Percentiles rank a stretch among this genome's conserved stretches.
These are phyloP conservation scores for Eleutherodactylus coqui DNA, from an alignment of 2,797 vertebrate genomes.

Conservation along the genomic window DNA sequence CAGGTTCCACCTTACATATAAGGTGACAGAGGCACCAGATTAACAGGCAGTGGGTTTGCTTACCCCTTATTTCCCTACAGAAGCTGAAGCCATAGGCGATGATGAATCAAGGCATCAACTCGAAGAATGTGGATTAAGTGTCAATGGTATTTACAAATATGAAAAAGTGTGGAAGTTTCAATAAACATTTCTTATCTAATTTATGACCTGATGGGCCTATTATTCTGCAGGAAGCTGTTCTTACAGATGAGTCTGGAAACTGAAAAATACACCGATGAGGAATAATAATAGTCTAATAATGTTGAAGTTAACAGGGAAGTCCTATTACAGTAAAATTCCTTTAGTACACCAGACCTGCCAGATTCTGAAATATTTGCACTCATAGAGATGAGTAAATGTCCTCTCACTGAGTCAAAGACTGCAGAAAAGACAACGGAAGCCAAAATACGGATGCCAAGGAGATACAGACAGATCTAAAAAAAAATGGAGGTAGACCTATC, in stretches of 20 bases:
- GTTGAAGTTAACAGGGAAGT: background rate
- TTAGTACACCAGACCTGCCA: background rate
- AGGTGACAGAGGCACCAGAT: constrained; percentile 55
- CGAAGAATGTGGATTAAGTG: background rate
- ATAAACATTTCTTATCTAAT: background rate
- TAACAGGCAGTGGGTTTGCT: constrained; percentile 47
- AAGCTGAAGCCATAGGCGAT: constrained; percentile 2
- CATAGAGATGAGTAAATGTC: background rate
- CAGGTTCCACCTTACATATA: constrained; percentile 48
- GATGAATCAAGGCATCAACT: background rate
- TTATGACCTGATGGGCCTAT: background rate
- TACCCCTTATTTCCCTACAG: constrained; percentile 48
- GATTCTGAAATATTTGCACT: too few species aligned
- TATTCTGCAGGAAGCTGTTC: background rate
- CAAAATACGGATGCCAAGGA: too few species aligned
- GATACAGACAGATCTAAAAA: too few species aligned
- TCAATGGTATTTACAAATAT: background rate
- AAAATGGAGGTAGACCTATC: too few species aligned
- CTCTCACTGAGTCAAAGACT: too few species aligned
- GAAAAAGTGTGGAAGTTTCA: background rate
- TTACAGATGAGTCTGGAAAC: background rate
- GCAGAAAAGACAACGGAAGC: too few species aligned
- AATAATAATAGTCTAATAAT: background rate
- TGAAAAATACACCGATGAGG: background rate
- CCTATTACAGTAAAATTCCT: background rate